Base-by-base conservation (phyloP, 2,797 vertebrate genomes). In the Bucorvus abyssinicus region DNA sequence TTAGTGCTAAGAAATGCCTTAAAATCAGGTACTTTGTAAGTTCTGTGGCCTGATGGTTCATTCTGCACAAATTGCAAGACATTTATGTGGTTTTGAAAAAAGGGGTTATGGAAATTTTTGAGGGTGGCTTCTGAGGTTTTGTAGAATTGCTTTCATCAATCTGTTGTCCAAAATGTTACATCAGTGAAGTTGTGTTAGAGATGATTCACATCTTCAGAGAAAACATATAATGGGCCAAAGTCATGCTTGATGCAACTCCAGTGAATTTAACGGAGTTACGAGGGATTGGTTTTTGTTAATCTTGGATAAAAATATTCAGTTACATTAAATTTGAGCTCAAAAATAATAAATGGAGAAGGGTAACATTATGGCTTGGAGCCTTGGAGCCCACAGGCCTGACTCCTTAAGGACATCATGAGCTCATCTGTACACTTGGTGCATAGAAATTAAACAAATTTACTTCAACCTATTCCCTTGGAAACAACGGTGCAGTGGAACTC, bases 131-230 rank as follows among this genome's bases (percentile, higher is more conserved):
- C 71, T 78, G 71, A 91, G 82, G 49, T 81, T 90, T 91, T 65
- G 23, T 38, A 84, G 70, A 86, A 49, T 20, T 86, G 24, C 30
- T 93, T 55, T 30, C 78, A 93, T 76, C 44, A 47, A 27, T 75
- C 34, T 86, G 30, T 42, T 88, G 57, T 80, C 82, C 79, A 86
- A 88, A 85, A 84, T 30, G 8, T 84, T 78, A 84, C 78, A 90
- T 84, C 73, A 78, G 18, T 67, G 61, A 87, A 78, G 38, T 49
- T 78, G 30, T 57, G 29, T 40, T 74, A 60, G 10, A 86, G 63
- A 88, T 82, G 69, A 93, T 86, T 94, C 89, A 91, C 65, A 79
- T 86, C 63, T 93, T 95, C 52, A 90, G 74, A 93, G 76, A 73
- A 96, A 96, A 95, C 22, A 76, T 24, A 42, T 24, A 73, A 71